Percentiles rank a stretch among this genome's conserved stretches.
Evolutionary conservation across 2,113 vertebrate species (phyloP).

Genomic region (Thomomys bottae): DNA sequence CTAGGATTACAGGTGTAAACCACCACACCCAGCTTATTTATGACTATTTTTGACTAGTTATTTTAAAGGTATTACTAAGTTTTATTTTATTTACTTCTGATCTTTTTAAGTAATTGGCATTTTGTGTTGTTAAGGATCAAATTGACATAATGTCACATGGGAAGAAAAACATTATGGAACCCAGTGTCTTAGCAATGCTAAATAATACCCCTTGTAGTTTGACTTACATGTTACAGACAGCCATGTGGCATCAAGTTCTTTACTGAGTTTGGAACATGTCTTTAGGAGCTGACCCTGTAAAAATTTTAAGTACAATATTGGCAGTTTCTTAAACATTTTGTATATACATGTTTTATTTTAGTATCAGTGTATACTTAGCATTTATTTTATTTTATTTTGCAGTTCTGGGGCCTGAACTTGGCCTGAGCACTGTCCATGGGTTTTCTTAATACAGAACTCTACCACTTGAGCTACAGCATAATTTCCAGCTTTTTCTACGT

Average conservation of each 20-base stretch:
- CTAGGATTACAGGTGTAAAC: too few relatives aligned
- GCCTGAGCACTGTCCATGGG: too few relatives aligned
- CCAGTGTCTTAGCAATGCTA: too few relatives aligned
- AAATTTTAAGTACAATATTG: constrained; percentile 55
- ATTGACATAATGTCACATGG: constrained; percentile 86
- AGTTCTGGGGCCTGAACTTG: too few relatives aligned
- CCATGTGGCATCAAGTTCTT: constrained; percentile 85
- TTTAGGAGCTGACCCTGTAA: constrained; percentile 71
- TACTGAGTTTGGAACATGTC: constrained; percentile 88
- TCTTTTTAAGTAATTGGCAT: constrained; percentile 69
- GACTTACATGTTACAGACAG: constrained; percentile 88
- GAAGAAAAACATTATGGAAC: too few relatives aligned
- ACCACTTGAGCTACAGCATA: too few relatives aligned
- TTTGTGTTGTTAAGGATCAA: constrained; percentile 86
- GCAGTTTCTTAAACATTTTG: constrained; percentile 64
- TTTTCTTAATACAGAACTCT: too few relatives aligned
- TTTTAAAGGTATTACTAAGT: constrained; percentile 54
- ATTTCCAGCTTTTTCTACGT: too few relatives aligned
- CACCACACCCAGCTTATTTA: too few relatives aligned
- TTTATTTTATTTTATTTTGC: too few relatives aligned
- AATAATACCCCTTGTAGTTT: constrained; percentile 84
- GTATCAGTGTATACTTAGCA: constrained; percentile 43
- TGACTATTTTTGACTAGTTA: constrained; percentile 74
- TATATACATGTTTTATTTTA: not conserved
- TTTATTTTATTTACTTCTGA: constrained; percentile 73